Conservation (phyloP, 1,140 invertebrate species). For the Cotesia glomerata region DNA sequence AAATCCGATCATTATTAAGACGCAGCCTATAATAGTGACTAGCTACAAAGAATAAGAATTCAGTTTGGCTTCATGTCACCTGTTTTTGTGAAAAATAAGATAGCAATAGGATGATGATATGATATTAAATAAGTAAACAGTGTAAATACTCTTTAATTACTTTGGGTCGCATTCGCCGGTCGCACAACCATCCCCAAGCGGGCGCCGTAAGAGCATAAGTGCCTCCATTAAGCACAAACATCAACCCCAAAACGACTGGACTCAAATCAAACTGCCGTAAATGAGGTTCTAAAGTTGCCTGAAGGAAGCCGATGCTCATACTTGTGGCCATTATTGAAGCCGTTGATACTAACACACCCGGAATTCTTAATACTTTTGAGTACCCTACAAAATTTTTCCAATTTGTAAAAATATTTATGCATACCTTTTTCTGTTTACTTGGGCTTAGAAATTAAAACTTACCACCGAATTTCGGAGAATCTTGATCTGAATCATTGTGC, state of each 20-base stretch:
- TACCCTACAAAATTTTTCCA: constrained; percentile 54
- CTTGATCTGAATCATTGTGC: constrained; percentile 65
- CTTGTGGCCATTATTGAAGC: constrained; percentile 76
- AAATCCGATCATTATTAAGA: constrained; percentile 73
- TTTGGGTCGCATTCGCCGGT: constrained; percentile 71
- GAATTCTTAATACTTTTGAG: constrained; percentile 71
- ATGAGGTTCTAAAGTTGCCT: constrained; percentile 83
- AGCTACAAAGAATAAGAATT: constrained; percentile 47
- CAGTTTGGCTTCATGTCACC: not conserved
- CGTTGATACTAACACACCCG: constrained; percentile 72
- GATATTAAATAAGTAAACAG: not conserved
- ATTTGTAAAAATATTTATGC: not conserved
- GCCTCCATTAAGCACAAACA: constrained; percentile 88
- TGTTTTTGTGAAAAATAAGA: not conserved
- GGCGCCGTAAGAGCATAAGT: constrained; percentile 84
- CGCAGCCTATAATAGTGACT: constrained; percentile 71
- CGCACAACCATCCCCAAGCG: constrained; percentile 81
- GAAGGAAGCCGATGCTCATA: constrained; percentile 81
- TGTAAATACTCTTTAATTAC: constrained; percentile 31
- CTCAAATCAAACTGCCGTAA: constrained; percentile 75
- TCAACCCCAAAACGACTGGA: constrained; percentile 78
- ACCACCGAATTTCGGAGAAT: constrained; percentile 67
- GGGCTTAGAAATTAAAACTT: constrained; percentile 42
- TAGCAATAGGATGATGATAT: constrained; percentile 16
- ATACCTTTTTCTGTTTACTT: too few species aligned